Evolutionary conservation across 1,140 invertebrate genomes (phyloP), one percentile per base, ranked within the genome.

Genomic region (Asobara japonica): DNA sequence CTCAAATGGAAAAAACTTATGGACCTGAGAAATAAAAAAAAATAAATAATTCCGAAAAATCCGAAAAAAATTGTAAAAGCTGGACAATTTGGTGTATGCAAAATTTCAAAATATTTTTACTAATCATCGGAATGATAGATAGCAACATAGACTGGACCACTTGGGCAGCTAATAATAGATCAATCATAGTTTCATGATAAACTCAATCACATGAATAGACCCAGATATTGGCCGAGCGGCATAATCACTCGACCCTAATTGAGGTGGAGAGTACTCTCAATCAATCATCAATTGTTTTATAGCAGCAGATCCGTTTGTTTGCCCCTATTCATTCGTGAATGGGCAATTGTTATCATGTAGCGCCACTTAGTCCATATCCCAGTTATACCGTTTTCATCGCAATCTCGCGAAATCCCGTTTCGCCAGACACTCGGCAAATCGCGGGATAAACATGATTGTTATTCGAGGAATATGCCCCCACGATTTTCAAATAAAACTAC

Each of bases 371-470:
- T 36, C 33, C 22, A 41, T 41, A 51, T 51, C 66, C 48, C 68
- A 25, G 31, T n/a, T 70, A 62, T 30, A 45, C 31, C 48, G 51
- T 56, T 56, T 25, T 27, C 51, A 5, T 16, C 13, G 13, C 67
- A 33, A 33, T 61, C 67, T 51, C 16, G 38, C 38, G 30, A n/a
- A 45, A 45, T 29, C 65, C 65, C 33, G 41, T 51, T 51, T 29
- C 16, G 45, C 16, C 27, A 51, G 29, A 33, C 30, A 68, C 41
- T 33, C 22, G 25, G 61, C n/a, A n/a, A 78, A 77, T 74, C 65
- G 51, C 48, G 65, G 36, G 72, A 69, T 80, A 80, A 80, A 82
- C 74, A 81, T 69, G 74, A 75, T 80, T 80, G 77, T 78, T 79
- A 79, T 77, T 81, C 79, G 71, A 74, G 62, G 71, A 79, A 81